Conservation (phyloP, 1,140 invertebrate genomes). For the Apis dorsata region DNA sequence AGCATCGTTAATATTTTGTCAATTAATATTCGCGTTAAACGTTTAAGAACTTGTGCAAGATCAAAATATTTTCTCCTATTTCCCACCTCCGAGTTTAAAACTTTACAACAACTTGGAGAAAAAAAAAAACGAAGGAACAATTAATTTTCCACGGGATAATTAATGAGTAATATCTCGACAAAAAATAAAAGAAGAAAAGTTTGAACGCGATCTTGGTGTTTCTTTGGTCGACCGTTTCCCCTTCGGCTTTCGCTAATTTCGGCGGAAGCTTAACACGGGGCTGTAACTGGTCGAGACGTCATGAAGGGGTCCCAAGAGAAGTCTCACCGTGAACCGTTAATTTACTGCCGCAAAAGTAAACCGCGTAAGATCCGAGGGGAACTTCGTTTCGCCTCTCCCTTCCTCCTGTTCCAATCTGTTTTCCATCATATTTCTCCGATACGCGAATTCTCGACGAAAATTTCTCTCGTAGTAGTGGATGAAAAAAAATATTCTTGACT, state of each 20-base stretch:
- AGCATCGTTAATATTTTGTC: no score
- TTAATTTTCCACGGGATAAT: constrained; percentile 9
- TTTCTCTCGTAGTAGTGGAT: background rate
- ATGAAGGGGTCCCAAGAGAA: constrained; percentile 46
- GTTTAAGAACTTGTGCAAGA: no score
- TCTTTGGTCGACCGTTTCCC: constrained; percentile 10
- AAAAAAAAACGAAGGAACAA: background rate
- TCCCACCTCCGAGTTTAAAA: no score
- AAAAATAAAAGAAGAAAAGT: constrained; percentile 27
- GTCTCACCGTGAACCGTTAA: constrained; percentile 63
- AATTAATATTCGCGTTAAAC: no score
- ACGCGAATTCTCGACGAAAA: background rate
- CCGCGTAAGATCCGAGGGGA: constrained; percentile 56
- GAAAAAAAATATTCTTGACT: background rate
- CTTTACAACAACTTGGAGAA: background rate
- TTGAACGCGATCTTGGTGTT: constrained; percentile 25
- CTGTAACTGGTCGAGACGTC: constrained; percentile 56
- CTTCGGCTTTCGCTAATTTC: constrained; percentile 59
- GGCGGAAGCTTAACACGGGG: constrained; percentile 38
- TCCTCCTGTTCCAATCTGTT: constrained; percentile 40
- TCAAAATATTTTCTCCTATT: no score
- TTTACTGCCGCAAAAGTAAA: constrained; percentile 68
- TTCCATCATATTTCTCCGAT: constrained; percentile 26
- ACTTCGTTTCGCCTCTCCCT: constrained; percentile 45
- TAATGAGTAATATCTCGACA: constrained; percentile 34